These are phyloP conservation scores for Stenopsyche tienmushanensis DNA, from an alignment of 1,140 invertebrate species.

Conservation along the genomic window DNA sequence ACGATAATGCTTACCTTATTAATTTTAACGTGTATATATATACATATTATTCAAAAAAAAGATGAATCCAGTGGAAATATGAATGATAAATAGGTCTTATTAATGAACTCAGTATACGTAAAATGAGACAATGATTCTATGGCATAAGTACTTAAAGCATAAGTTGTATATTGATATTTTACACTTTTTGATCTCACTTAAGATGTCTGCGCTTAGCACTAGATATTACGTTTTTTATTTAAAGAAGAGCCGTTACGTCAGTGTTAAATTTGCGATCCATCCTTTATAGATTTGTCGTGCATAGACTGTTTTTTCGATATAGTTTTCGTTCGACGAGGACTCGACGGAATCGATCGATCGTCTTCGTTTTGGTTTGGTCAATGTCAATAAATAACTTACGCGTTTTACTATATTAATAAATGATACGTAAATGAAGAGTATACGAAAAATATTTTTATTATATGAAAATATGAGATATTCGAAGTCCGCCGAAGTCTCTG, in stretches of 20 bases:
- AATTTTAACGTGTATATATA: constrained; percentile 16
- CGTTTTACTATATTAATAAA: not conserved
- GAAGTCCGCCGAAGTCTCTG: not conserved
- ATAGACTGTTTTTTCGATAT: constrained; percentile 21
- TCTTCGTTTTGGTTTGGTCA: not conserved
- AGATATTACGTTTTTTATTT: constrained; percentile 22
- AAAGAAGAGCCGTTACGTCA: constrained; percentile 4
- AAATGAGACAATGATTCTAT: constrained; percentile 42
- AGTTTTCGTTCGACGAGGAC: not conserved
- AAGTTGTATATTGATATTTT: constrained; percentile 42
- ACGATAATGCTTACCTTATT: constrained; percentile 20
- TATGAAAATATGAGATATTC: not conserved
- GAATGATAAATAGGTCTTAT: constrained; percentile 13
- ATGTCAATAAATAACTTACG: not conserved
- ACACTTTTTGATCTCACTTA: constrained; percentile 42
- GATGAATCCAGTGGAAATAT: too few species aligned
- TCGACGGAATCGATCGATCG: not conserved
- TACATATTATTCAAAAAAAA: constrained; percentile 10
- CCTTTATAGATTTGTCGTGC: constrained; percentile 16
- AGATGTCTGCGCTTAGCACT: constrained; percentile 39
- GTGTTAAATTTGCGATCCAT: constrained; percentile 17
- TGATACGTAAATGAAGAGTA: constrained; percentile 15
- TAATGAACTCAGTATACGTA: constrained; percentile 38
- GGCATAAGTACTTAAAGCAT: constrained; percentile 40
- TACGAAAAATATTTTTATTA: constrained; percentile 24